These are phyloP conservation scores for Trachemys scripta DNA, from an alignment of 2,113 vertebrate species.

Conservation along the genomic window DNA sequence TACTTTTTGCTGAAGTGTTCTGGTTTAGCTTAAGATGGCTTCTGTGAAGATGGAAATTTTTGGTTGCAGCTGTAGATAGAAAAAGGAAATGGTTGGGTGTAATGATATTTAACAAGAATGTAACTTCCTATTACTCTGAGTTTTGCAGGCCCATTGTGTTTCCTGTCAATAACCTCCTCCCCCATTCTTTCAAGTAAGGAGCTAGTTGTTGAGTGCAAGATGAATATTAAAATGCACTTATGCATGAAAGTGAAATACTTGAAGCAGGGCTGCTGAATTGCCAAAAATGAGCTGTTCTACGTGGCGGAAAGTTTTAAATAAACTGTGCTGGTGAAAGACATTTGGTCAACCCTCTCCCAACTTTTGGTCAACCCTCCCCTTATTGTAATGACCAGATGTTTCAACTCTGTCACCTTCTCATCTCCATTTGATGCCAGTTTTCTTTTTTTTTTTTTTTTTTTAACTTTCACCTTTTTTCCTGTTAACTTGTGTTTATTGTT, in stretches of 20 bases:
- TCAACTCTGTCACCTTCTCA: neutral
- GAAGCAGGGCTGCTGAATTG: neutral
- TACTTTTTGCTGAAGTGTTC: neutral
- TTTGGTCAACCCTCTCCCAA: neutral
- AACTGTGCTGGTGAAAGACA: neutral
- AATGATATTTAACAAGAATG: constrained; percentile 54
- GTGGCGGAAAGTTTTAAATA: neutral
- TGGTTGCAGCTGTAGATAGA: constrained; percentile 2
- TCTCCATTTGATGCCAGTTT: neutral
- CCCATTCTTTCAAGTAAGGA: neutral
- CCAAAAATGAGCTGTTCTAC: neutral
- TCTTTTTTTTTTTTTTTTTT: neutral
- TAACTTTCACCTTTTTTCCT: neutral
- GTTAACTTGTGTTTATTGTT: neutral
- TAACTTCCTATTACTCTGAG: constrained; percentile 50
- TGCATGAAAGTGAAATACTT: neutral
- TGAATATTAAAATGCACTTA: rapidly evolving
- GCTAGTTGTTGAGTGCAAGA: neutral
- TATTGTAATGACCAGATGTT: neutral
- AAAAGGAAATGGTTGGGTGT: constrained; percentile 62
- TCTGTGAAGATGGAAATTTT: constrained; percentile 32
- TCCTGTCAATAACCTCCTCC: constrained; percentile 13
- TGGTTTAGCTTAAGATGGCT: constrained; percentile 21
- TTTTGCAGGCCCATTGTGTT: constrained; percentile 7
- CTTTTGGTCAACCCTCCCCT: neutral